Evolutionary conservation across 2,888 invertebrate genomes (phyloP).

Genomic region (Hoplodrina blanda): DNA sequence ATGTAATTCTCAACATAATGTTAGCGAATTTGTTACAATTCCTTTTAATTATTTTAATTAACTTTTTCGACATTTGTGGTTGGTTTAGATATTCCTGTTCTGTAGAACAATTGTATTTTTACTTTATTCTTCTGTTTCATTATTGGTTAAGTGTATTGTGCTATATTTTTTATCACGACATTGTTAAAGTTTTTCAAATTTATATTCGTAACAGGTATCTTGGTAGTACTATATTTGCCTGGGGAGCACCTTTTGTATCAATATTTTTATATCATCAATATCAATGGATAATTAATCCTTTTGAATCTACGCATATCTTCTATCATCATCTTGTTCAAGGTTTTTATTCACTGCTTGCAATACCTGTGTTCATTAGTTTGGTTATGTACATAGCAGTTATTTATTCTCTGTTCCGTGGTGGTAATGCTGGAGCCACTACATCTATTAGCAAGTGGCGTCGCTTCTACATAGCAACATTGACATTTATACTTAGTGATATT

Average conservation of each 20-base stretch:
- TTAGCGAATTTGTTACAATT: not conserved
- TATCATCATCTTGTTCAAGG: too few relatives aligned
- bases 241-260: not conserved
- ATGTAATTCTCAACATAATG: not conserved
- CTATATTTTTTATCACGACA: not conserved
- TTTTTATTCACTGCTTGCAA: not conserved
- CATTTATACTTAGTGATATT: not conserved
- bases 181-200: not conserved
- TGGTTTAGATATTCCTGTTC: not conserved
- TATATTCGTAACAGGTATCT: not conserved
- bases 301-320: not conserved
- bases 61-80: not conserved
- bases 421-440: not conserved
- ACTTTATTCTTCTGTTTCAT: not conserved
- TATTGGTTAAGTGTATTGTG: not conserved
- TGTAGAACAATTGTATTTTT: not conserved
- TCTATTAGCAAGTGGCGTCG: conserved; percentile 9
- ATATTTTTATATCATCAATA: too few relatives aligned
- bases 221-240: conserved; percentile 2
- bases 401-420: conserved; percentile 1
- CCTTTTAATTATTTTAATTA: too few relatives aligned
- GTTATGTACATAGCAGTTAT: conserved; percentile 3
- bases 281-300: too few relatives aligned
- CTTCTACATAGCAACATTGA: conserved; percentile 1
- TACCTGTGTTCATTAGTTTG: not conserved